These are phyloP conservation scores for Chrysolina americana DNA, from an alignment of 2,888 invertebrate genomes.

Conservation along the genomic window DNA sequence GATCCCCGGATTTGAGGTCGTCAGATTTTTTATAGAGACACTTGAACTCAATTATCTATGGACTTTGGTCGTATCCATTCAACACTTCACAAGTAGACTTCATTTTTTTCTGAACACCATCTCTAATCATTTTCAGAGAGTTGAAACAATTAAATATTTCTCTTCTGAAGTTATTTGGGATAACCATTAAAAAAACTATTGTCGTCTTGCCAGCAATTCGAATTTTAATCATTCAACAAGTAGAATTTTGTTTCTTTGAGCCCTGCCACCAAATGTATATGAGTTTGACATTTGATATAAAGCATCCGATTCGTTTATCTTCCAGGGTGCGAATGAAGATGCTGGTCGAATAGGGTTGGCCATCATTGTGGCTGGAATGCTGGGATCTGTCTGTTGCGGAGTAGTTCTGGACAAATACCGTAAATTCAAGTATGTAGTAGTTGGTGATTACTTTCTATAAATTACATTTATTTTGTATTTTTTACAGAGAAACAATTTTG, in stretches of 20 bases:
- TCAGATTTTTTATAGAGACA: too few relatives aligned
- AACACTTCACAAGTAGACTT: too few relatives aligned
- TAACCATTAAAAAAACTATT: too few relatives aligned
- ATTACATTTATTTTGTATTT: not conserved
- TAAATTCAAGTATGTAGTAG: slow-evolving; percentile 84
- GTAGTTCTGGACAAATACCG: slow-evolving; percentile 93
- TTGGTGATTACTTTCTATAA: not conserved
- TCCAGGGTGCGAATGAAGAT: slow-evolving; percentile 79
- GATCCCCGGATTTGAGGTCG: too few relatives aligned
- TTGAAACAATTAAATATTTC: not conserved
- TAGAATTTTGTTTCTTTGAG: too few relatives aligned
- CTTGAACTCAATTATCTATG: too few relatives aligned
- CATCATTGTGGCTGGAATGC: slow-evolving; percentile 93
- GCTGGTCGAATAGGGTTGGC: slow-evolving; percentile 93
- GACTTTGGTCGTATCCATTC: too few relatives aligned
- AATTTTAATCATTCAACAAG: too few relatives aligned
- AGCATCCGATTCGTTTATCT: slow-evolving; percentile 45
- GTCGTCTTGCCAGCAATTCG: too few relatives aligned
- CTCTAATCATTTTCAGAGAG: not conserved
- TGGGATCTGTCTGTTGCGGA: slow-evolving; percentile 93
- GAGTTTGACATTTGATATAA: too few relatives aligned
- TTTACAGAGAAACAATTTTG: slow-evolving; percentile 88
- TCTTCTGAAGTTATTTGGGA: not conserved
- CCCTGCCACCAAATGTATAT: too few relatives aligned
- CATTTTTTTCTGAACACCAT: too few relatives aligned